These are phyloP conservation scores for Hetaerina titia DNA, from an alignment of 2,888 invertebrate genomes.

Conservation along the genomic window DNA sequence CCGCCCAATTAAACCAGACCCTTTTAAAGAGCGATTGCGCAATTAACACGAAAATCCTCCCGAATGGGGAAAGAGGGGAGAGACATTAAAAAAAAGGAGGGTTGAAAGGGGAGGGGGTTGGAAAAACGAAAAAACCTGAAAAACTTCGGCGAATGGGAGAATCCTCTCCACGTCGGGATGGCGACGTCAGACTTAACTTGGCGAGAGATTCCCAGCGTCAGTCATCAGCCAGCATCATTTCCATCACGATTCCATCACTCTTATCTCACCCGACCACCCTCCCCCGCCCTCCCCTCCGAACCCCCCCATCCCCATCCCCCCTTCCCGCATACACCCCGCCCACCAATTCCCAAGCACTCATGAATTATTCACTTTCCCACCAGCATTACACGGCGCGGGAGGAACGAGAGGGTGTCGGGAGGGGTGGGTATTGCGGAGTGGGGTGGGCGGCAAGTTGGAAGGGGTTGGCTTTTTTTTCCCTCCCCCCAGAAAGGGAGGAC, in stretches of 20 bases:
- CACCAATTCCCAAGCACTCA: conserved; percentile 50
- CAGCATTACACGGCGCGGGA: conserved; percentile 13
- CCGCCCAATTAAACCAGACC: conserved; percentile 35
- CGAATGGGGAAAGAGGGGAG: not conserved
- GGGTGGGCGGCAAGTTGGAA: not conserved
- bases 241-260: conserved; percentile 52
- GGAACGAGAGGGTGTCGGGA: not conserved
- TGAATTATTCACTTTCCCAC: conserved; percentile 59
- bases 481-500: no score
- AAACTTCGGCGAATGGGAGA: not conserved
- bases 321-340: not conserved
- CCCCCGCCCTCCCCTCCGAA: not conserved
- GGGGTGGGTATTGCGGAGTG: not conserved
- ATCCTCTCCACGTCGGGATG: not conserved
- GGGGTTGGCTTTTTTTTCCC: not conserved
- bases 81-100: not conserved
- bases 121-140: not conserved
- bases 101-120: not conserved
- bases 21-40: conserved; percentile 32
- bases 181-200: conserved; percentile 34
- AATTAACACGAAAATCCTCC: conserved; percentile 28
- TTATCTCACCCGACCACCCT: conserved; percentile 24
- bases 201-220: conserved; percentile 46
- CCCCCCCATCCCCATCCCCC: not conserved
- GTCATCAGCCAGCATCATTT: conserved; percentile 50